Evolutionary conservation across 2,113 vertebrate genomes (phyloP).

Genomic region (Meleagris gallopavo): DNA sequence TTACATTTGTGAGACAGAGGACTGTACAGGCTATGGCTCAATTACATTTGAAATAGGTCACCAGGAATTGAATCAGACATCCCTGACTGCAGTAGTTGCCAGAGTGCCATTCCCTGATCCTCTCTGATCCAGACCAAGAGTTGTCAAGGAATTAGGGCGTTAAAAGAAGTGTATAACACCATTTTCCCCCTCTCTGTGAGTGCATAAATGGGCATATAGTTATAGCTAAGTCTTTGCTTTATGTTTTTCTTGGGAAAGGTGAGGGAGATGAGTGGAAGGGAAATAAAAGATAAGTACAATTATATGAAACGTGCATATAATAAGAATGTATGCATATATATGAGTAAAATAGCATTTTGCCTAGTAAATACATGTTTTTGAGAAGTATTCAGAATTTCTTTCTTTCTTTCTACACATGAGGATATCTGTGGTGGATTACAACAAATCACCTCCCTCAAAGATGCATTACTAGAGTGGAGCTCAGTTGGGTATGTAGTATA

Average conservation of each 20-base stretch:
- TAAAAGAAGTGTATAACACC: background rate
- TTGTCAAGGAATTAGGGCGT: background rate
- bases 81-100: background rate
- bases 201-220: background rate
- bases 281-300: background rate
- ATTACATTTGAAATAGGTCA: conserved; percentile 15
- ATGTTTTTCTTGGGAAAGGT: background rate
- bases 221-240: background rate
- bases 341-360: background rate
- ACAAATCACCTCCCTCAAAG: background rate
- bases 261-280: background rate
- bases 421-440: background rate
- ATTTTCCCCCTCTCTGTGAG: background rate
- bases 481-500: background rate
- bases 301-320: background rate
- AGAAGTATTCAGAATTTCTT: accelerated
- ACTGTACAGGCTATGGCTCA: conserved; percentile 8
- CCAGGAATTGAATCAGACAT: conserved; percentile 14
- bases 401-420: background rate
- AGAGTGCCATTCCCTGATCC: background rate
- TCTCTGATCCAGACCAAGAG: background rate
- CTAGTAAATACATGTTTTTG: background rate
- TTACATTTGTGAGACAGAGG: background rate
- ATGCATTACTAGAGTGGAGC: accelerated
- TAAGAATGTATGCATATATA: background rate